phyloP scores from a whole-genome alignment of 2,797 vertebrate genomes.

The Gambusia yucatana region DNA sequence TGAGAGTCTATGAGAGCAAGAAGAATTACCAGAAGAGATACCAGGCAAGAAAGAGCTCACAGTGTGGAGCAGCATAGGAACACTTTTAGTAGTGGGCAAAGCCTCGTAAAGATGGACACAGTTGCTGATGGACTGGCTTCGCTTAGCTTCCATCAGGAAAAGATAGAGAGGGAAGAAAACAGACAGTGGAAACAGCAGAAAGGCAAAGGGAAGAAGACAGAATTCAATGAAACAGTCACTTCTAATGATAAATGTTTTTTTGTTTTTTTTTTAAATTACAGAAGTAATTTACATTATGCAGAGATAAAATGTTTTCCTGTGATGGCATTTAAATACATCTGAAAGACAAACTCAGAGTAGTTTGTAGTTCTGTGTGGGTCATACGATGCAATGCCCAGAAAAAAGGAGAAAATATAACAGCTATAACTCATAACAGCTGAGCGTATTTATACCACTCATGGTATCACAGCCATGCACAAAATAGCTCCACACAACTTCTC shows the following conservation, averaged over 20 bases:
- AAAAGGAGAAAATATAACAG: neutral
- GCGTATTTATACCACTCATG: neutral
- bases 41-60: conserved; percentile 98
- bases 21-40: conserved; percentile 95
- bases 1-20: conserved; percentile 97
- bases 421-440: neutral
- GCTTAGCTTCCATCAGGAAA: conserved; percentile 92
- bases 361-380: neutral
- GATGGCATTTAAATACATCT: neutral
- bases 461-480: neutral
- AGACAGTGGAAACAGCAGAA: conserved; percentile 53
- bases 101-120: conserved; percentile 98
- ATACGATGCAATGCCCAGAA: neutral
- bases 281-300: conserved; percentile 6
- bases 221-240: conserved; percentile 49
- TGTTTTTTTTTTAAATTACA: neutral
- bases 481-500: neutral
- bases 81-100: conserved; percentile 97
- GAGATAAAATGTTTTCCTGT: neutral
- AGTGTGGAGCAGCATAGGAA: conserved; percentile 98
- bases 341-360: neutral
- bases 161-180: conserved; percentile 74
- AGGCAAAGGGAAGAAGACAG: conserved; percentile 57
- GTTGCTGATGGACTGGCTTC: conserved; percentile 99
- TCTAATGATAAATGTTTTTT: conserved; percentile 11